These are phyloP conservation scores for Diarsia mendica DNA, from an alignment of 2,888 invertebrate species.

Conservation along the genomic window DNA sequence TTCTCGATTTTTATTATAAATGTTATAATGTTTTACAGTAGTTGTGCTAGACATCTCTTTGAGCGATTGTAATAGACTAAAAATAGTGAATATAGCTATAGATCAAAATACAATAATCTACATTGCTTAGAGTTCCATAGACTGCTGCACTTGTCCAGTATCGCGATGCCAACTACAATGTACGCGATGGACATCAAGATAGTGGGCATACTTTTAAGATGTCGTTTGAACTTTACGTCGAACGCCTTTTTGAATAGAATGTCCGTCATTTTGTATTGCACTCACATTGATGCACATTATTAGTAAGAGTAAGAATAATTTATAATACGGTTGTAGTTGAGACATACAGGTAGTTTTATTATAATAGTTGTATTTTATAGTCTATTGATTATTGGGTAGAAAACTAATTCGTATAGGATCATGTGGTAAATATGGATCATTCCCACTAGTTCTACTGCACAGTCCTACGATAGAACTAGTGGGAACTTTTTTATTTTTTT, in stretches of 20 bases:
- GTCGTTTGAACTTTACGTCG: conserved; percentile 1
- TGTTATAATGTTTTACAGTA: conserved; percentile 50
- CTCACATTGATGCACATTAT: conserved; percentile 71
- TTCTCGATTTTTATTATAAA: conserved; percentile 51
- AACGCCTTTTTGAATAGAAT: conserved; percentile 37
- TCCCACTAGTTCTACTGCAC: no score
- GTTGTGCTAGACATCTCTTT: conserved; percentile 56
- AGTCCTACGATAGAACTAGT: no score
- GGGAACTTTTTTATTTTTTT: no score
- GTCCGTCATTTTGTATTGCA: conserved; percentile 36
- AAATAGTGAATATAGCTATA: conserved; percentile 52
- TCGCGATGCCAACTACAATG: conserved; percentile 76
- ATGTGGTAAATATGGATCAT: no score
- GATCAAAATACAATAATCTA: conserved; percentile 58
- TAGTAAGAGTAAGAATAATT: conserved; percentile 74
- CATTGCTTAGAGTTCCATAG: conserved; percentile 51
- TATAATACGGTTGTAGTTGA: conserved; percentile 77
- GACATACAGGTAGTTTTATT: conserved; percentile 73
- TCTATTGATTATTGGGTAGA: conserved; percentile 59
- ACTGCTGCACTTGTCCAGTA: conserved; percentile 56
- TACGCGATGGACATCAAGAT: conserved; percentile 44
- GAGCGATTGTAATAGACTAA: conserved; percentile 46
- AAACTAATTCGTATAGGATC: conserved; percentile 47
- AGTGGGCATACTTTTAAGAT: conserved; percentile 35
- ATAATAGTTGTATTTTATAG: conserved; percentile 63